Evolutionary conservation across 1,140 invertebrate species (phyloP), one percentile per base, ranked within the genome.

Genomic region (Vanessa atalanta): DNA sequence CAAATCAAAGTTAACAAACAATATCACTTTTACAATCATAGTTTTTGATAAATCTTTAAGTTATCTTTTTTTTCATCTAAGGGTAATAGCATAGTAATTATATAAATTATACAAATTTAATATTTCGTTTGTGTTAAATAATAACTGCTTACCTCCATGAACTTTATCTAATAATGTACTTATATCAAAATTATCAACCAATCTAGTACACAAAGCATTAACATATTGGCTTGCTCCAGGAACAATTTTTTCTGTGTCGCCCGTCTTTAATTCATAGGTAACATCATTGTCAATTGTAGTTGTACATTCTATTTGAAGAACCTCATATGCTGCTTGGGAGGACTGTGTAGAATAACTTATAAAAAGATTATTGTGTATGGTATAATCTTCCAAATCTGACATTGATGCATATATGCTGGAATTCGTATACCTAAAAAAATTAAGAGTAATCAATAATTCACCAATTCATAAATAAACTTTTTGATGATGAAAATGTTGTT

Each of bases 221-320:
- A 86, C 88, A 84, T 92, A 92, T 61, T 88, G 87, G 73, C 89
- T 91, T 0, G 81, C 75, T 2, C 80, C 82, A 1, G 86, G 87
- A 13, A 86, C 57, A 61, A 91, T 89, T 61, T 72, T 85, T 2
- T 80, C 82, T 1, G 80, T 83, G 53, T 92, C 90, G 0, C 83
- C 85, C 3, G 90, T 84, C 66, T 84, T 86, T 14, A 91, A 63
- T 64, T 89, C 83, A 76, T 91, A 91, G 9, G 89, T 88, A 5
- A 79, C 73, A 75, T 79, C 73, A 65, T 79, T 77, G 65, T 88
- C 83, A 48, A 92, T 80, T 9, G 84, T 88, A 8, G 79, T 83
- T 1, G 88, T 86, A 65, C 83, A 87, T 78, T 92, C 90, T 48
- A 92, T 86, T 79, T 89, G 83, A 14, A 91, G 55, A 5, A 87